phyloP scores from a whole-genome alignment of 2,113 vertebrate species.

The Cacatua alba region DNA sequence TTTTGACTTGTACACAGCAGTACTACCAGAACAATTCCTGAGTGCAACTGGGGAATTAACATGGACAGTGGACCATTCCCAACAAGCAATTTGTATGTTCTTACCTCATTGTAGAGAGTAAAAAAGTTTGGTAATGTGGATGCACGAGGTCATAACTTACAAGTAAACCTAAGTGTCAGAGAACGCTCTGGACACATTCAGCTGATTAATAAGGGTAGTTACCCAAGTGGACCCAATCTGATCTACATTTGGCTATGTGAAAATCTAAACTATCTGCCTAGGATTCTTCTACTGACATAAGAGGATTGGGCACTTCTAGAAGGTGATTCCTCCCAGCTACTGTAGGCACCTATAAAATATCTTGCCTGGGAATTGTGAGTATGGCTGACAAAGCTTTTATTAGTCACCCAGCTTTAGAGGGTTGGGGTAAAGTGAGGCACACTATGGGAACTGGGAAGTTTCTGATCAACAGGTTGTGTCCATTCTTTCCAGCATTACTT shows the following conservation, averaged over 20 bases:
- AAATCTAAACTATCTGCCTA: neutral
- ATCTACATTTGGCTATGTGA: neutral
- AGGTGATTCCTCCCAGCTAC: neutral
- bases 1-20: neutral
- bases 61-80: neutral
- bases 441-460: neutral
- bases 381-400: neutral
- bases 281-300: neutral
- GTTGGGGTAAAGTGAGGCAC: neutral
- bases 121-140: neutral
- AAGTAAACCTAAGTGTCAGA: neutral
- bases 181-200: neutral
- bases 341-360: neutral
- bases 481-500: neutral
- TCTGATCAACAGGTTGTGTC: neutral
- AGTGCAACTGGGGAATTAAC: neutral
- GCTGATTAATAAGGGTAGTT: neutral
- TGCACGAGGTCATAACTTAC: neutral
- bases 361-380: neutral
- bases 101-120: neutral
- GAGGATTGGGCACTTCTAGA: neutral
- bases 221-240: neutral
- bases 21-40: neutral
- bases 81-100: neutral
- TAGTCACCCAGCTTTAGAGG: neutral